Conservation (phyloP, 2,113 vertebrate species). For the Sebastes schlegelii region DNA sequence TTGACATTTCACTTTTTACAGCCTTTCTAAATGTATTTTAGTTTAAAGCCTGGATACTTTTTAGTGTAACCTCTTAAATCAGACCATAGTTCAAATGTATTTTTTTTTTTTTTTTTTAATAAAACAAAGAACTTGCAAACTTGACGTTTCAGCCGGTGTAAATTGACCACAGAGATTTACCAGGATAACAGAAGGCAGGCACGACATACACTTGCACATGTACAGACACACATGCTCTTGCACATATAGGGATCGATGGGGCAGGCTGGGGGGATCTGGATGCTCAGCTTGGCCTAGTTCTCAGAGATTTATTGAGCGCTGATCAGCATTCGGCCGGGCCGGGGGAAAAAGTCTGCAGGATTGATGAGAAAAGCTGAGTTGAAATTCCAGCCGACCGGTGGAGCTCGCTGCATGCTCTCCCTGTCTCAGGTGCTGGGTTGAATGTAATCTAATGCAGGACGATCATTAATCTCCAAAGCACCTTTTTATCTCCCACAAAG, state of each 20-base stretch:
- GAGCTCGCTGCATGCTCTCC: conserved; percentile 56
- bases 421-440: conserved; percentile 50
- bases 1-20: conserved; percentile 18
- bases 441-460: conserved; percentile 53
- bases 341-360: conserved; percentile 72
- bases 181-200: conserved; percentile 34
- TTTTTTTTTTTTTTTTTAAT: conserved; percentile 1
- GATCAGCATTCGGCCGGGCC: conserved; percentile 75
- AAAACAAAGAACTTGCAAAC: not conserved
- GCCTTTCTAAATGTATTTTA: conserved; percentile 4
- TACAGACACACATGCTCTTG: conserved; percentile 33
- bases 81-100: not conserved
- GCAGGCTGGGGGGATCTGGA: conserved; percentile 57
- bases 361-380: conserved; percentile 78
- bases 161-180: conserved; percentile 50
- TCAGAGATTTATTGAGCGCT: conserved; percentile 80
- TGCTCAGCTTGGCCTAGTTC: conserved; percentile 78
- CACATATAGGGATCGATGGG: conserved; percentile 66
- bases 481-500: conserved; percentile 20
- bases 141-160: not conserved
- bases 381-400: conserved; percentile 67
- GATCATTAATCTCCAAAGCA: conserved; percentile 49
- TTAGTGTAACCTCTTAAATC: conserved; percentile 8
- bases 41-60: not conserved
- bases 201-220: conserved; percentile 38